A percentile compares a stretch with the other conserved stretches of the same genome.
These are phyloP conservation scores for Gymnosoma rotundatum DNA, from an alignment of 2,888 invertebrate genomes.

Conservation along the genomic window DNA sequence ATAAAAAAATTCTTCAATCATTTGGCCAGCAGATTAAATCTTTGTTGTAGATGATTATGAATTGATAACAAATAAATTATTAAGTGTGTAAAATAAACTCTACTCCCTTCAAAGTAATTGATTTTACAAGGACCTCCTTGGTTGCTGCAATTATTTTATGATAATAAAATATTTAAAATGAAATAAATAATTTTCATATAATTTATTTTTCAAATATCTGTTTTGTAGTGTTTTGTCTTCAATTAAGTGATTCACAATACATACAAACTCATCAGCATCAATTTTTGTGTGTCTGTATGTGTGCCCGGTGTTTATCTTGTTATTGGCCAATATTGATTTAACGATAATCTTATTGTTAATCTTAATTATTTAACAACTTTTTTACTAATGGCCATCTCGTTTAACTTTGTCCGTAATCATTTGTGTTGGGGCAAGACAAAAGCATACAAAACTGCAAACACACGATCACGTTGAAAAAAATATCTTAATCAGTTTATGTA, in stretches of 20 bases:
- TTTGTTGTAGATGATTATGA: slow-evolving; percentile 26
- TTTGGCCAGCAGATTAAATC: slow-evolving; percentile 6
- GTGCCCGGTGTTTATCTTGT: slow-evolving; percentile 64
- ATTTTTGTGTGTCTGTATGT: slow-evolving; percentile 10
- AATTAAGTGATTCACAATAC: background rate
- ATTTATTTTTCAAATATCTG: slow-evolving; percentile 7
- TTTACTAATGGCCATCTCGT: slow-evolving; percentile 68
- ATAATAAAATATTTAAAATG: background rate
- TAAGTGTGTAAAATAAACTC: background rate
- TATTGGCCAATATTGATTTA: slow-evolving; percentile 65
- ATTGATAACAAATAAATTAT: slow-evolving; percentile 15
- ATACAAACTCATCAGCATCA: background rate
- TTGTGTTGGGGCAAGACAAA: slow-evolving; percentile 41
- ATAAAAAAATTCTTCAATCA: slow-evolving; percentile 7
- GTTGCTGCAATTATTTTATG: slow-evolving; percentile 1
- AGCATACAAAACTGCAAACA: background rate
- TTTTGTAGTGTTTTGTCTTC: slow-evolving; percentile 13
- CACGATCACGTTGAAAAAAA: slow-evolving; percentile 10
- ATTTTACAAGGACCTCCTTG: slow-evolving; percentile 37
- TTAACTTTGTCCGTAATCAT: slow-evolving; percentile 63
- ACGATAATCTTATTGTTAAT: slow-evolving; percentile 68
- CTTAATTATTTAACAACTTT: slow-evolving; percentile 71
- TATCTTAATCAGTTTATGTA: slow-evolving; percentile 71
- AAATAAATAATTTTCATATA: background rate
- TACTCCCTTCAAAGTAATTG: background rate